Percentiles rank a stretch among this genome's conserved stretches.
Conservation (phyloP, 1,140 invertebrate species). For the Rhyzopertha dominica region DNA sequence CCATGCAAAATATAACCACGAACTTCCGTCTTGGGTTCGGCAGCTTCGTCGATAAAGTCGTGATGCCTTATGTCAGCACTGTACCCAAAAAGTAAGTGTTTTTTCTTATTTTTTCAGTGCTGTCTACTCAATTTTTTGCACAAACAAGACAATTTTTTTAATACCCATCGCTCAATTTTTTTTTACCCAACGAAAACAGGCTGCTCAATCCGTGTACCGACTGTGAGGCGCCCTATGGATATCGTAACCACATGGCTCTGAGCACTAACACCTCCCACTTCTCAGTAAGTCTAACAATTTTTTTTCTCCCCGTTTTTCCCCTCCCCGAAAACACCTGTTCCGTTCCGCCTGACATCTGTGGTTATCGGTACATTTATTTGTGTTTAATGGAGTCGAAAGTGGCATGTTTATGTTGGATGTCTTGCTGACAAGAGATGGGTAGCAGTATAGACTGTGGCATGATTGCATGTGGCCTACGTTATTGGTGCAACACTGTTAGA, state of each 20-base stretch:
- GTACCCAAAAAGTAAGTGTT: constrained; percentile 50
- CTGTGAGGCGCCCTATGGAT: constrained; percentile 67
- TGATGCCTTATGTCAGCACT: constrained; percentile 71
- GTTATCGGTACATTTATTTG: no score
- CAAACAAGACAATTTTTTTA: constrained; percentile 2
- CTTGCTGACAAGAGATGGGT: no score
- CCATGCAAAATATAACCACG: constrained; percentile 72
- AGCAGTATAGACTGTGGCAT: no score
- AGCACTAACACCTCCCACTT: constrained; percentile 59
- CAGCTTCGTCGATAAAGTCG: constrained; percentile 84
- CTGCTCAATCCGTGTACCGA: constrained; percentile 55
- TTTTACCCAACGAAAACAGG: no score
- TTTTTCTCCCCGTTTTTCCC: constrained; percentile 3
- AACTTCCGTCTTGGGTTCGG: constrained; percentile 83
- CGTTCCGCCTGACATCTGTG: no score
- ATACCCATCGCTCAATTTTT: constrained; percentile 11
- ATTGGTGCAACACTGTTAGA: no score
- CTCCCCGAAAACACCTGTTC: no score
- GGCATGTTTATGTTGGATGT: no score
- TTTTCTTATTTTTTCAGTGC: constrained; percentile 8
- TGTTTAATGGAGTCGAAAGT: no score
- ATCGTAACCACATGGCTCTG: constrained; percentile 63
- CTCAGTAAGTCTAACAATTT: constrained; percentile 46
- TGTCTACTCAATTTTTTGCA: constrained; percentile 2
- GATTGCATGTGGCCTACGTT: no score